Conservation (phyloP, 2,888 invertebrate genomes). For the Eumacrocentrus americanus region DNA sequence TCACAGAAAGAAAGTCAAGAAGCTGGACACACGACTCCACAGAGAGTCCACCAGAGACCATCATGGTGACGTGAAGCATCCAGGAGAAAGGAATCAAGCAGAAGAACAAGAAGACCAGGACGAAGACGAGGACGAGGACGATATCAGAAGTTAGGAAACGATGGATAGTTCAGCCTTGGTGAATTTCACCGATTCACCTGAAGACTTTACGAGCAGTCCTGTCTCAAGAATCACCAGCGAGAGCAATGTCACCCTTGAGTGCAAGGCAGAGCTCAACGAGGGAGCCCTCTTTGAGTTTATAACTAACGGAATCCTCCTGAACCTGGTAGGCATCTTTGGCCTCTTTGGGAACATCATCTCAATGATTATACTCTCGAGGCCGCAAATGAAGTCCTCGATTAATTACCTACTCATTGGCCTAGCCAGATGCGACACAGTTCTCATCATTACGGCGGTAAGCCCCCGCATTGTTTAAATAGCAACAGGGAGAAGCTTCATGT, state of each 20-base stretch:
- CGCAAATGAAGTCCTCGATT: constrained; percentile 95
- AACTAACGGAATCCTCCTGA: constrained; percentile 81
- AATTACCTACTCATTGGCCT: constrained; percentile 93
- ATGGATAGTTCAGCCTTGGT: constrained; percentile 36
- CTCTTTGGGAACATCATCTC: constrained; percentile 89
- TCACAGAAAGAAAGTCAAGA: constrained; percentile 19
- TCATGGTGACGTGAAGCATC: constrained; percentile 38
- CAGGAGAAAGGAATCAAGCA: constrained; percentile 26
- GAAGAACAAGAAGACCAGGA: constrained; percentile 30
- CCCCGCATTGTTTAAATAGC: no score
- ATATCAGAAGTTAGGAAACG: constrained; percentile 22
- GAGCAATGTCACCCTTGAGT: constrained; percentile 35
- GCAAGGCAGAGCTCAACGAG: constrained; percentile 43
- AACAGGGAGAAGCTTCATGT: no score
- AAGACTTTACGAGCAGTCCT: constrained; percentile 1
- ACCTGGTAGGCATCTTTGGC: constrained; percentile 81
- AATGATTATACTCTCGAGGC: constrained; percentile 87
- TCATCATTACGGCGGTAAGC: constrained; percentile 78
- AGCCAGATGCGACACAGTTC: constrained; percentile 90
- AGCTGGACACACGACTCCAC: constrained; percentile 30
- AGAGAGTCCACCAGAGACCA: constrained; percentile 24
- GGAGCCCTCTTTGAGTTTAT: constrained; percentile 77
- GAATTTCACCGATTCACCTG: constrained; percentile 34
- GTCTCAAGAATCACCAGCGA: not conserved
- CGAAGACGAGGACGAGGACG: constrained; percentile 27